Evolutionary conservation across 2,113 vertebrate genomes (phyloP).

Genomic region (Brachirus orientalis): DNA sequence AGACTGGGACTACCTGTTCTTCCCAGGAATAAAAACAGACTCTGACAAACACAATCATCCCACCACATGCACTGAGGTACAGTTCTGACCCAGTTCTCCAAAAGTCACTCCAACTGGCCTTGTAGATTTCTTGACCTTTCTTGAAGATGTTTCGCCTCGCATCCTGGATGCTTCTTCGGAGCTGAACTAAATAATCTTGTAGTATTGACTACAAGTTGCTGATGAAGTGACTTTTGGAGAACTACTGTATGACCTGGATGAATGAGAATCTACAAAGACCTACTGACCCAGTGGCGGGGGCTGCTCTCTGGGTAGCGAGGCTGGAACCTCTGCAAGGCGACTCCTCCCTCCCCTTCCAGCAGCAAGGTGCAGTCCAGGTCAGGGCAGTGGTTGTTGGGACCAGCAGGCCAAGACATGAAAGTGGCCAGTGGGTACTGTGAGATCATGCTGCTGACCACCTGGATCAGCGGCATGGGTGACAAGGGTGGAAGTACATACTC

Average conservation of each 20-base stretch:
- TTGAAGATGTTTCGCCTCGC: too few species aligned
- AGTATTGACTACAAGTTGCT: too few species aligned
- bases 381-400: constrained; percentile 58
- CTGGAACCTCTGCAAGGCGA: constrained; percentile 84
- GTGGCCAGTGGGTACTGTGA: constrained; percentile 79
- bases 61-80: too few species aligned
- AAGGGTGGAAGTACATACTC: constrained; percentile 60
- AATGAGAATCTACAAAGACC: constrained; percentile 1
- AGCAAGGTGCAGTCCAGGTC: constrained; percentile 74
- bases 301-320: constrained; percentile 77
- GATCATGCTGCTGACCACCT: constrained; percentile 73
- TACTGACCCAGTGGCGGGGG: constrained; percentile 82
- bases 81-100: background rate
- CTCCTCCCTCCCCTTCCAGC: constrained; percentile 76
- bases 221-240: too few species aligned
- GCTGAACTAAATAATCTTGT: too few species aligned
- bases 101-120: too few species aligned
- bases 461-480: constrained; percentile 52
- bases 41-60: constrained; percentile 16
- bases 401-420: constrained; percentile 73
- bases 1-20: constrained; percentile 22
- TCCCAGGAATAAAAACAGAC: constrained; percentile 25
- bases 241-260: too few species aligned
- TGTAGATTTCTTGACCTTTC: too few species aligned
- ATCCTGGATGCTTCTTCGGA: too few species aligned